Percentiles rank a stretch among this genome's conserved stretches.
phyloP scores from a whole-genome alignment of 2,113 vertebrate species.

The Clinocottus analis region DNA sequence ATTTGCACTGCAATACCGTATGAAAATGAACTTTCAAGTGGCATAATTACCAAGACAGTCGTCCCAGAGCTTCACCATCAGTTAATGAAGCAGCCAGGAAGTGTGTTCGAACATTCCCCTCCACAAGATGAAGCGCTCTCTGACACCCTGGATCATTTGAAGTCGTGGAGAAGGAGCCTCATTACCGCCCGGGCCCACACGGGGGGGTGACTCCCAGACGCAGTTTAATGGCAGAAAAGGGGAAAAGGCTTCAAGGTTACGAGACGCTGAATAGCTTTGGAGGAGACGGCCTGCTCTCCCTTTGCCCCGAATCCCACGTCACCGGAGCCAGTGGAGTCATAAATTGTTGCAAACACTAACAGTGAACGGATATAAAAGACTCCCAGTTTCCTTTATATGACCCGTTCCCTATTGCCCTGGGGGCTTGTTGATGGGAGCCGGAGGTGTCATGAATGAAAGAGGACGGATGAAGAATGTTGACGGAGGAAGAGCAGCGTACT shows the following conservation, averaged over 20 bases:
- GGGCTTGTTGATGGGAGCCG: slow-evolving; percentile 67
- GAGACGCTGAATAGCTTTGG: slow-evolving; percentile 72
- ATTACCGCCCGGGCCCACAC: slow-evolving; percentile 67
- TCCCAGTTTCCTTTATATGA: slow-evolving; percentile 78
- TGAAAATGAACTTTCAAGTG: slow-evolving; percentile 12
- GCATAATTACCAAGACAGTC: slow-evolving; percentile 22
- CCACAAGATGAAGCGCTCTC: slow-evolving; percentile 23
- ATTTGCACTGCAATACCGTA: background rate
- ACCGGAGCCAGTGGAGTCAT: slow-evolving; percentile 81
- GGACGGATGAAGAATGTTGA: slow-evolving; percentile 38
- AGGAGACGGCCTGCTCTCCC: slow-evolving; percentile 72
- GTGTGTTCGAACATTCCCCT: slow-evolving; percentile 38
- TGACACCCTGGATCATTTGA: slow-evolving; percentile 74
- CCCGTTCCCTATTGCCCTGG: slow-evolving; percentile 60
- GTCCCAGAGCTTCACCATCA: slow-evolving; percentile 33
- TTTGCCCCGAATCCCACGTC: slow-evolving; percentile 69
- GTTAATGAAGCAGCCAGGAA: slow-evolving; percentile 60
- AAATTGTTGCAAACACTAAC: slow-evolving; percentile 82
- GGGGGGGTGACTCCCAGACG: slow-evolving; percentile 68
- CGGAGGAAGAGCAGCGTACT: slow-evolving; percentile 16
- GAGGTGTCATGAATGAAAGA: slow-evolving; percentile 38
- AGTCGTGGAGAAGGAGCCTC: slow-evolving; percentile 73
- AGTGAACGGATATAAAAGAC: slow-evolving; percentile 82
- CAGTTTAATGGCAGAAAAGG: slow-evolving; percentile 77
- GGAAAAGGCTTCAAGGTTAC: slow-evolving; percentile 75